Base-by-base conservation (phyloP, 2,888 invertebrate genomes). In the Caenorhabditis sp. region DNA sequence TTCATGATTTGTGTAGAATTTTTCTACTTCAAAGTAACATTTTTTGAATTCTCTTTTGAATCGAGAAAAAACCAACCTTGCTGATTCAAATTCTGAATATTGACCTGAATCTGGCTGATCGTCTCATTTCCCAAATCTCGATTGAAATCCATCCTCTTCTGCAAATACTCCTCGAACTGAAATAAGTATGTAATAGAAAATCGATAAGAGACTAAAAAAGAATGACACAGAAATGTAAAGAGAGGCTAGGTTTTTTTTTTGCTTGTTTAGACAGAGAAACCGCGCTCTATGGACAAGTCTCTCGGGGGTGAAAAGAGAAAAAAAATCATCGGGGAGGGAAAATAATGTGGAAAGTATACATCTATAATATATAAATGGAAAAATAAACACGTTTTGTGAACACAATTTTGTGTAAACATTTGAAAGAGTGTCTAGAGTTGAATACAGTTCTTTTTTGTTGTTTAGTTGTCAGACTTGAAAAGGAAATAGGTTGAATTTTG, bases 101-200 rank as follows among this genome's bases (percentile, higher is more conserved):
- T 80, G 12, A 69, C 56, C 31, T 81, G 79, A 31, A 82, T 71
- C 62, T 76, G 66, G 20, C 66, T 53, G 52, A 80, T 67, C 38
- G 73, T 66, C 21, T 72, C 71, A 38, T 77, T 75, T 17, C 80
- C 79, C 20, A 65, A 64, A 63, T 79, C 80, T 53, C 76, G 68
- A 49, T 80, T 76, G 67, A 80, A 82, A 67, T 82, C 82, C 80
- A 82, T 81, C 62, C 61, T 68, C 23, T 61, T 56, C 20, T 62
- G 53, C 1, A 70, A 57, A 56, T 66, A 65, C 14, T 59, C 68
- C 57, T 67, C 72, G 50, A 72, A 68, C 67, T 67, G 64, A 38
- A 68, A 72, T 25, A 23, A 64, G 21, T 38, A 56, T 59, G 49
- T 59, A 50, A 38, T 25, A 65, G 60, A 60, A 56, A 52, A 63